Evolutionary conservation across 2,888 invertebrate genomes (phyloP).

Genomic region (Hydroisotoma schaefferi): DNA sequence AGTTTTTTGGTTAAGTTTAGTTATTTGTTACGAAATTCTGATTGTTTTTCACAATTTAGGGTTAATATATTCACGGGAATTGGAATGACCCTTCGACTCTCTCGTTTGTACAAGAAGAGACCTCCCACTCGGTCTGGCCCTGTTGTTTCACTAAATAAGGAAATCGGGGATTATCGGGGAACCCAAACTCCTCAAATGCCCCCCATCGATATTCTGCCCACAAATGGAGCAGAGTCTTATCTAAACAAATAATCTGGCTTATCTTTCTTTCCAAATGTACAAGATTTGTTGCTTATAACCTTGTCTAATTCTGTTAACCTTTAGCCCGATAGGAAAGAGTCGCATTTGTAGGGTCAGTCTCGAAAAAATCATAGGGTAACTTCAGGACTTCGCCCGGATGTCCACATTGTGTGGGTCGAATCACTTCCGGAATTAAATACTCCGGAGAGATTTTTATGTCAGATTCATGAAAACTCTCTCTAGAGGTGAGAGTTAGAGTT

Average conservation of each 20-base stretch:
- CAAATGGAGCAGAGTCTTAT: constrained; percentile 12
- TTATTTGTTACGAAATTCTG: no score
- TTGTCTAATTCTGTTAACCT: background rate
- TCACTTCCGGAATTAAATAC: background rate
- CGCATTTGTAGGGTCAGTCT: background rate
- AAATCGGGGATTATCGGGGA: background rate
- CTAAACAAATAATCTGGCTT: background rate
- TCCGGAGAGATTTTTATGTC: constrained; percentile 4
- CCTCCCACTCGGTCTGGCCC: constrained; percentile 2
- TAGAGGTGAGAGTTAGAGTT: no score
- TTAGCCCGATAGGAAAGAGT: background rate
- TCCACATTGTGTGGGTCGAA: constrained; percentile 8
- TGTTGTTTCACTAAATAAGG: background rate
- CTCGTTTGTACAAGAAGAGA: background rate
- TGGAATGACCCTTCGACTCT: background rate
- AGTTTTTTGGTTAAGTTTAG: no score
- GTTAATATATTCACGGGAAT: background rate
- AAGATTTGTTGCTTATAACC: background rate
- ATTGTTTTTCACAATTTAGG: background rate
- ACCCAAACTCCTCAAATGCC: constrained; percentile 11
- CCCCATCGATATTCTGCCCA: constrained; percentile 16
- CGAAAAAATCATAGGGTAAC: constrained; percentile 7
- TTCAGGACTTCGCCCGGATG: constrained; percentile 2
- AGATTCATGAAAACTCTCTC: background rate
- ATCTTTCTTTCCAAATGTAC: background rate